phyloP scores from a whole-genome alignment of 2,797 vertebrate genomes.

The Chaetophractus vellerosus region DNA sequence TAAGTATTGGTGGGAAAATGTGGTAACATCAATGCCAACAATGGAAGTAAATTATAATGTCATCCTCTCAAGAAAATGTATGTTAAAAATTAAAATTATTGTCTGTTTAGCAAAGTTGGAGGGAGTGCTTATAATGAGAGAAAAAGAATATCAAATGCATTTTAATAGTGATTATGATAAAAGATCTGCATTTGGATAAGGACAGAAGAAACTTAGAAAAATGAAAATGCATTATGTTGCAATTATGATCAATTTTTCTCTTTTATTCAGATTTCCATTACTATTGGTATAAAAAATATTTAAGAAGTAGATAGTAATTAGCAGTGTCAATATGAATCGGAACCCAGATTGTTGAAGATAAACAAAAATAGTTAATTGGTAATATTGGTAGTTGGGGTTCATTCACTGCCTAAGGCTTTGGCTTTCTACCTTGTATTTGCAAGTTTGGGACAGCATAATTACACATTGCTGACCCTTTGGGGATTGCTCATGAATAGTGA shows the following conservation, averaged over 20 bases:
- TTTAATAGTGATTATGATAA: constrained; percentile 14
- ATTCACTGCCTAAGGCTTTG: background rate
- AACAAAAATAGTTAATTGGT: constrained; percentile 27
- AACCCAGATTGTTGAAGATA: constrained; percentile 23
- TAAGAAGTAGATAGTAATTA: constrained; percentile 50
- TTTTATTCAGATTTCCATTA: constrained; percentile 44
- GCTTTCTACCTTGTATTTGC: background rate
- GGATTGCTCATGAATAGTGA: background rate
- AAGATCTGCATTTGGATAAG: constrained; percentile 40
- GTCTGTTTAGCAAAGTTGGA: background rate
- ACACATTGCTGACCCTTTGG: background rate
- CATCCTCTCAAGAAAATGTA: constrained; percentile 3
- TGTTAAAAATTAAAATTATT: constrained; percentile 65
- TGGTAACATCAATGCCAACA: background rate
- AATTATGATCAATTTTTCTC: constrained; percentile 31
- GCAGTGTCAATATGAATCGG: constrained; percentile 22
- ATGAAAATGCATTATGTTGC: constrained; percentile 29
- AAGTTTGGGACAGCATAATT: constrained; percentile 15
- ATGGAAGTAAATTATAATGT: constrained; percentile 44
- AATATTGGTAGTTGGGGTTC: background rate
- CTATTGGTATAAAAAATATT: constrained; percentile 12
- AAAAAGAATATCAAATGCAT: constrained; percentile 24
- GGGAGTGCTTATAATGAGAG: background rate
- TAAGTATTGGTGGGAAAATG: background rate
- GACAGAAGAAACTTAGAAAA: constrained; percentile 44